Percentiles rank a stretch among this genome's conserved stretches.
These are phyloP conservation scores for Pituophis catenifer DNA, from an alignment of 2,113 vertebrate species.

Conservation along the genomic window DNA sequence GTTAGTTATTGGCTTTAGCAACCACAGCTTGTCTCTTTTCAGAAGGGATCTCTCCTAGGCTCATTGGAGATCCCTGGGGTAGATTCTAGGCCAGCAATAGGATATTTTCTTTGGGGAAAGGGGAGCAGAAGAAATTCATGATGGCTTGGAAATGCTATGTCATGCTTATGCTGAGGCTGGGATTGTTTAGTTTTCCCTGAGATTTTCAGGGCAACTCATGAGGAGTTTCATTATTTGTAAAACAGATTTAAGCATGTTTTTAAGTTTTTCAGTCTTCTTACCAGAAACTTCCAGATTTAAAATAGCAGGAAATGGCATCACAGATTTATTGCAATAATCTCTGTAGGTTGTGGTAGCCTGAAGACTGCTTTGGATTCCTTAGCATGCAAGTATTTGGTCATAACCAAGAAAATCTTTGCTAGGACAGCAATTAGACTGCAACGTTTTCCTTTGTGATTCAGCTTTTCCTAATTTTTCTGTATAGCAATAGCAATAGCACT, in stretches of 20 bases:
- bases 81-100: background rate
- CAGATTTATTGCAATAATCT: background rate
- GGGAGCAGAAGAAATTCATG: background rate
- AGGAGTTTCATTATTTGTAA: background rate
- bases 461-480: background rate
- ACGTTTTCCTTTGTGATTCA: background rate
- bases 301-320: background rate
- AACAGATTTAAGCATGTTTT: background rate
- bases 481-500: too few species aligned
- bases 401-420: background rate
- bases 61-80: background rate
- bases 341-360: background rate
- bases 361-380: background rate
- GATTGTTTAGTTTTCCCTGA: background rate
- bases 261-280: background rate
- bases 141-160: background rate
- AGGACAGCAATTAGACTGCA: background rate
- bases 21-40: background rate
- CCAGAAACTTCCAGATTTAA: background rate
- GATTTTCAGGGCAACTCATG: background rate
- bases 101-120: background rate
- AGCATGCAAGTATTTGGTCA: background rate
- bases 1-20: background rate
- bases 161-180: background rate
- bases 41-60: background rate